phyloP scores from a whole-genome alignment of 2,888 invertebrate genomes.

The Microctonus aethiopoides region DNA sequence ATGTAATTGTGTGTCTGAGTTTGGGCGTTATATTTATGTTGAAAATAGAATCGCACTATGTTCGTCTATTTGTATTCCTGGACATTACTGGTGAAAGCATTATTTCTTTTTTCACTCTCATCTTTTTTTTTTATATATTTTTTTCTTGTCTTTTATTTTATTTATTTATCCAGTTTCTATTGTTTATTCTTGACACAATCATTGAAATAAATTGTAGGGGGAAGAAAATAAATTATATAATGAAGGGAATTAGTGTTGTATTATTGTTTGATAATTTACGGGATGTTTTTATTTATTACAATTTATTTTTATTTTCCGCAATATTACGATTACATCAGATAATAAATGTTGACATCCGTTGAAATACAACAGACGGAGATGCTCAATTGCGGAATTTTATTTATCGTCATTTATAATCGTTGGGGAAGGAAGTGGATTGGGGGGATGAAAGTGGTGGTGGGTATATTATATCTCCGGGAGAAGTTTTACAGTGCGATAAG shows the following conservation, averaged over 20 bases:
- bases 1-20: constrained; percentile 3
- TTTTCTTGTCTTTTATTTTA: neutral
- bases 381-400: constrained; percentile 12
- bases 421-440: constrained; percentile 17
- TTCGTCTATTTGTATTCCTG: constrained; percentile 38
- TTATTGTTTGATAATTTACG: too few relatives aligned
- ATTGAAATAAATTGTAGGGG: neutral
- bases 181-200: neutral
- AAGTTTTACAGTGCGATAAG: constrained; percentile 36
- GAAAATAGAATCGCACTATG: constrained; percentile 38
- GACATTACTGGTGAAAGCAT: too few relatives aligned
- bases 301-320: neutral
- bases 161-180: neutral
- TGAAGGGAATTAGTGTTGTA: too few relatives aligned
- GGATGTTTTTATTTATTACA: too few relatives aligned
- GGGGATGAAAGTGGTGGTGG: too few relatives aligned
- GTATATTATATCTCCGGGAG: constrained; percentile 16
- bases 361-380: neutral
- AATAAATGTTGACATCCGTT: neutral
- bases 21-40: constrained; percentile 11
- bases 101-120: constrained; percentile 20
- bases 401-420: constrained; percentile 28
- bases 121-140: constrained; percentile 20
- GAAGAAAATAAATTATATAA: too few relatives aligned
- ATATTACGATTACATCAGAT: too few relatives aligned